These are phyloP conservation scores for Patella ulyssiponensis DNA, from an alignment of 2,888 invertebrate genomes.

Conservation along the genomic window DNA sequence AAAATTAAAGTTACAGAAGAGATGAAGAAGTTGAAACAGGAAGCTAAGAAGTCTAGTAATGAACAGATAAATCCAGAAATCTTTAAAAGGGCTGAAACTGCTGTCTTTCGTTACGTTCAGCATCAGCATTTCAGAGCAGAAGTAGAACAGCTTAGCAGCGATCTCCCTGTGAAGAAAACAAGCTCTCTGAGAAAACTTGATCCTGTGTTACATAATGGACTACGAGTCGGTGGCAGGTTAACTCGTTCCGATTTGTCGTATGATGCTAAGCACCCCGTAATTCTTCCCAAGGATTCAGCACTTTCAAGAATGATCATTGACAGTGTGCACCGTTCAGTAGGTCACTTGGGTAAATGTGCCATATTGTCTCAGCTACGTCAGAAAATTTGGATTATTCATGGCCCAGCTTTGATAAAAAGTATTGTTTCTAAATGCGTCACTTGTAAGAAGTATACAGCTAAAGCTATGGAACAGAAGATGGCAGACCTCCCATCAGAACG, in stretches of 20 bases:
- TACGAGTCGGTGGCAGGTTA: conserved; percentile 1
- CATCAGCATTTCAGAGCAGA: not conserved
- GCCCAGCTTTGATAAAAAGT: not conserved
- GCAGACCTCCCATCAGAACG: not conserved
- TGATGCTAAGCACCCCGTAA: not conserved
- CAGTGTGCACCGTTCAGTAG: not conserved
- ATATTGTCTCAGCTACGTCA: conserved; percentile 15
- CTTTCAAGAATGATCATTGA: not conserved
- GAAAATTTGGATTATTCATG: conserved; percentile 20
- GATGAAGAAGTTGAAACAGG: not conserved
- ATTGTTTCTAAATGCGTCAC: conserved; percentile 14
- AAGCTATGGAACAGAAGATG: conserved; percentile 8
- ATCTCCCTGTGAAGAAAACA: not conserved
- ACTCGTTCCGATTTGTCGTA: not conserved
- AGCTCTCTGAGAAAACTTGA: conserved; percentile 3
- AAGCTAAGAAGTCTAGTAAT: not conserved
- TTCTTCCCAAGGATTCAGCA: not conserved
- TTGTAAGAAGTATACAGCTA: conserved; percentile 1
- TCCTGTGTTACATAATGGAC: not conserved
- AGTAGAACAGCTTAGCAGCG: not conserved
- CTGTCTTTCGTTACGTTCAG: conserved; percentile 3
- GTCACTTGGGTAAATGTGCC: conserved; percentile 12
- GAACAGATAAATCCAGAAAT: not conserved
- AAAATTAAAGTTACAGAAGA: too few species aligned
- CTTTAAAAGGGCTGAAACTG: not conserved